A percentile compares a stretch with the other conserved stretches of the same genome.
Evolutionary conservation across 2,113 vertebrate genomes (phyloP).

Genomic region (Hystrix brachyura): DNA sequence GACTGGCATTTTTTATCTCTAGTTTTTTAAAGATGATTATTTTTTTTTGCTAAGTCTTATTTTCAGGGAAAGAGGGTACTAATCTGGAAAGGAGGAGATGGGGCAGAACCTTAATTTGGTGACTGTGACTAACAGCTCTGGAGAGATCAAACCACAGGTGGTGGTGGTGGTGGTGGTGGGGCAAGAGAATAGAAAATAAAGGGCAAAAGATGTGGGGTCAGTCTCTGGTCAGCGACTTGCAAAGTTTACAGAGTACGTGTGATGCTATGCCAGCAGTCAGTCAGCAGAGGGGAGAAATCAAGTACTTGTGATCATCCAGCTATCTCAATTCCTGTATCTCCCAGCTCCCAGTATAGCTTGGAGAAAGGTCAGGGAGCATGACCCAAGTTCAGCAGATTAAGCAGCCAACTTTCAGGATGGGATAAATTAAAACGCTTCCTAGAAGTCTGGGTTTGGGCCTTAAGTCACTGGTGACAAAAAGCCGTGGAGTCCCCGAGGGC

Average conservation of each 20-base stretch:
- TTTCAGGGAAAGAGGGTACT: background rate
- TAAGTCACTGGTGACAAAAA: background rate
- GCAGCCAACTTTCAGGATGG: constrained; percentile 39
- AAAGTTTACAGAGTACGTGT: background rate
- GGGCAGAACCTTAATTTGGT: background rate
- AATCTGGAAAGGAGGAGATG: background rate
- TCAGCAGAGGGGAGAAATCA: background rate
- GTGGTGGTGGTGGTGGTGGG: too few species aligned
- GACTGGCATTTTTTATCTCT: background rate
- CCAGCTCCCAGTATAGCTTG: background rate
- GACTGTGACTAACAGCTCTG: background rate
- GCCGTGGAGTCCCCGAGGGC: background rate
- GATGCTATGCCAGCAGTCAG: background rate
- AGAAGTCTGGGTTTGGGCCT: background rate
- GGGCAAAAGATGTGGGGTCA: background rate
- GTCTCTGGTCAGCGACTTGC: background rate
- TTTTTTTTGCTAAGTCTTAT: background rate
- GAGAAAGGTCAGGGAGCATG: background rate
- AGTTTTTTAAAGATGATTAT: background rate
- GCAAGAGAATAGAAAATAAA: background rate
- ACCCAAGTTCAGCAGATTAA: constrained; percentile 5
- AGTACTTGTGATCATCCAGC: background rate
- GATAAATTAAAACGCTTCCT: background rate
- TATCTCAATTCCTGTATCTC: background rate
- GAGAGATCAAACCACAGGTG: background rate